These are phyloP conservation scores for Ochlodes sylvanus DNA, from an alignment of 2,888 invertebrate genomes.

Conservation along the genomic window DNA sequence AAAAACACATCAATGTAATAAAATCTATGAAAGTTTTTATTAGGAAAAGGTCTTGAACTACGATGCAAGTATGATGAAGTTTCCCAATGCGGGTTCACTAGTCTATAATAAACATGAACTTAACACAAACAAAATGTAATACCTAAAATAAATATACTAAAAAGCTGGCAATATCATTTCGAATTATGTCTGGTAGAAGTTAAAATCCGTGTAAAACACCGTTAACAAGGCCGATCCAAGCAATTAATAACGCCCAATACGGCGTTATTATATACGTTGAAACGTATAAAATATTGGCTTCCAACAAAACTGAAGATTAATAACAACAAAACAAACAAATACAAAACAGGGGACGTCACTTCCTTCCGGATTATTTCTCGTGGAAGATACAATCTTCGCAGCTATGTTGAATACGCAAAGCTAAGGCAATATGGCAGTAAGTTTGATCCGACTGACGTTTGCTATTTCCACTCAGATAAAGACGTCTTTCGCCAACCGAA, in stretches of 20 bases:
- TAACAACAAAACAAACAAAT: not conserved
- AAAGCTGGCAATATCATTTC: too few species aligned
- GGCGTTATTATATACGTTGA: too few species aligned
- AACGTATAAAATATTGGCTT: not conserved
- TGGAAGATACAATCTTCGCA: constrained; percentile 8
- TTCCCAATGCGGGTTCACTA: too few species aligned
- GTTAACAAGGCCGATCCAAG: not conserved
- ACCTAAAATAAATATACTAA: too few species aligned
- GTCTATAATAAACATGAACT: too few species aligned
- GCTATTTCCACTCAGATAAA: constrained; percentile 10
- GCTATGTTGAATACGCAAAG: constrained; percentile 4
- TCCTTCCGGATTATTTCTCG: not conserved
- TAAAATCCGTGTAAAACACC: not conserved
- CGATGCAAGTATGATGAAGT: too few species aligned
- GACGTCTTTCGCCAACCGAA: not conserved
- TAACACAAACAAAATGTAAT: too few species aligned
- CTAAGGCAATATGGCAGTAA: constrained; percentile 5
- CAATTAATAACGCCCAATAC: not conserved
- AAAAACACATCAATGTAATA: too few species aligned
- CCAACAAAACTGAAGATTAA: not conserved
- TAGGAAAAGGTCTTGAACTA: too few species aligned
- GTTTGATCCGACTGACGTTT: constrained; percentile 4
- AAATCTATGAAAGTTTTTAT: too few species aligned
- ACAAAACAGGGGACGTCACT: not conserved
- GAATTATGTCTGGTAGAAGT: too few species aligned